These are phyloP conservation scores for Elephas maximus DNA, from an alignment of 2,113 vertebrate genomes.

Conservation along the genomic window DNA sequence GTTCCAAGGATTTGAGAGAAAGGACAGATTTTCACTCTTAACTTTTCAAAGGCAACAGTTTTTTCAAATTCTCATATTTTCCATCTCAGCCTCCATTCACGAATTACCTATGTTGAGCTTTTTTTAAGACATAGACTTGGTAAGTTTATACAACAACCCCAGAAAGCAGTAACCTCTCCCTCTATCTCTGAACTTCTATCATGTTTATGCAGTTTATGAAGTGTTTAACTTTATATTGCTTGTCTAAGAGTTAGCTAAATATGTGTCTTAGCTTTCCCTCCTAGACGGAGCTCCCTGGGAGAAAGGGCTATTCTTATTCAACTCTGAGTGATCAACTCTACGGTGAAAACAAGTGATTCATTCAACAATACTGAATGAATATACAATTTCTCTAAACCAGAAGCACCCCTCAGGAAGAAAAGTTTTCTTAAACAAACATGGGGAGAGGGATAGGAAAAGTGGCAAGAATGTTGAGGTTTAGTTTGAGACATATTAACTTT, in stretches of 20 bases:
- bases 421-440: conserved; percentile 24
- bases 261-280: neutral
- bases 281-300: neutral
- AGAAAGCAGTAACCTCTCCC: conserved; percentile 8
- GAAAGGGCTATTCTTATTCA: neutral
- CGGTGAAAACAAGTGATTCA: no score
- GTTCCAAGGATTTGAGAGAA: conserved; percentile 25
- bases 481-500: neutral
- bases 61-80: neutral
- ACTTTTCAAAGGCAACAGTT: neutral
- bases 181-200: neutral
- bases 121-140: neutral
- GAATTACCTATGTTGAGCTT: neutral
- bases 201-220: neutral
- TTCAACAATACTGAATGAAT: neutral
- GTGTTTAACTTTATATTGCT: neutral
- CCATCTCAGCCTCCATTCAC: neutral
- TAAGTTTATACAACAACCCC: neutral
- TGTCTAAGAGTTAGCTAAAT: neutral
- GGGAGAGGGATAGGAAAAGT: neutral
- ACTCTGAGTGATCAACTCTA: neutral
- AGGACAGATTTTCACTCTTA: conserved; percentile 31
- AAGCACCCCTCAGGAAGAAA: neutral
- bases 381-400: conserved; percentile 11
- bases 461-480: neutral